Conservation (phyloP, 2,888 invertebrate species). For the Rhogogaster chlorosoma region DNA sequence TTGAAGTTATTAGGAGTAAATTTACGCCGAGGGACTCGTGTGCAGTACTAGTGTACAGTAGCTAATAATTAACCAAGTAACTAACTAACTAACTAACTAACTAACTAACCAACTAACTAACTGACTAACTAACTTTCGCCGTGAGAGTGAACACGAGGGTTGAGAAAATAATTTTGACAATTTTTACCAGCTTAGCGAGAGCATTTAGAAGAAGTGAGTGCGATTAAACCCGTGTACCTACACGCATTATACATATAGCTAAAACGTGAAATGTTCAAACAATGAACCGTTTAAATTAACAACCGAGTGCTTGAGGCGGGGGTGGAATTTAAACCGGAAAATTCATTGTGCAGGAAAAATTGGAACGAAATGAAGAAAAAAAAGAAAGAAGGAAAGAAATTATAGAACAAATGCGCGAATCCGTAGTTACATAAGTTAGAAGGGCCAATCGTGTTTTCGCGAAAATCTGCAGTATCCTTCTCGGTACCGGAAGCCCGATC, state of each 20-base stretch:
- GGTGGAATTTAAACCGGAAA: not conserved
- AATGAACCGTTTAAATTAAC: slow-evolving; percentile 25
- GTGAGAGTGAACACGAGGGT: not conserved
- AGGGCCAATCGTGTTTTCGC: not conserved
- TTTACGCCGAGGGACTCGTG: slow-evolving; percentile 34
- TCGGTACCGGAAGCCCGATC: slow-evolving; percentile 3
- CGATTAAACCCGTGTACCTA: not conserved
- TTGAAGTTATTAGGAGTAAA: slow-evolving; percentile 46
- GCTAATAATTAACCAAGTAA: not conserved
- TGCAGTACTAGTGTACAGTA: not conserved
- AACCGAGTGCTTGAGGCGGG: not conserved
- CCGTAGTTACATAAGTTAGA: not conserved
- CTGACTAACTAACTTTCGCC: not conserved
- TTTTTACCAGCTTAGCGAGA: not conserved
- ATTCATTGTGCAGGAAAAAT: not conserved
- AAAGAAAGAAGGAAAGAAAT: not conserved
- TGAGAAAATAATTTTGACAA: not conserved
- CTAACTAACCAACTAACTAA: not conserved
- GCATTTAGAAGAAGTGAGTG: not conserved
- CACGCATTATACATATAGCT: not conserved
- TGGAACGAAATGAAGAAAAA: not conserved
- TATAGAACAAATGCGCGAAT: not conserved
- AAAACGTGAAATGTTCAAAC: slow-evolving; percentile 12
- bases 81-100: not conserved
- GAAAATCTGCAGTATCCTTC: slow-evolving; percentile 6